Base-by-base conservation (phyloP, 2,888 invertebrate genomes). In the Sesamia inferens region DNA sequence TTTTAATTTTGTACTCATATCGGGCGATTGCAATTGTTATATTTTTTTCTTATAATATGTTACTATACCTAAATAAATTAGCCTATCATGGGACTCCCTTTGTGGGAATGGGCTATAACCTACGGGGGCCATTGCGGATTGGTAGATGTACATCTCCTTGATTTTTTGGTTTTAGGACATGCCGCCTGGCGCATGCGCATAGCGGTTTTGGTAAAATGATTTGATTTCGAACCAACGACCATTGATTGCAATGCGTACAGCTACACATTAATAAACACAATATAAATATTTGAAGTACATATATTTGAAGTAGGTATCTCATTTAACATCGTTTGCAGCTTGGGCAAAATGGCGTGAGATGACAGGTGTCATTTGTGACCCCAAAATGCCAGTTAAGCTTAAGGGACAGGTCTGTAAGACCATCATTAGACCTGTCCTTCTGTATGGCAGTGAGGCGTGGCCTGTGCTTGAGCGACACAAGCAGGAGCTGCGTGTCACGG, bases 1-100 rank as follows among this genome's bases (percentile, higher is more conserved):
- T 76, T 76, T 74, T 65, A 59, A 48, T 59, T 42, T 64, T 22
- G 19, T 47, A n/a, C 57, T 57, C 16, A 39, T n/a, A n/a, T 8
- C n/a, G 62, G 42, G n/a, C 14, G 14, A 61, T 61, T 61, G n/a
- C 39, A 58, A 5, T 58, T 58, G 5, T 19, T 10, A 58, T 11
- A 31, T 24, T 24, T 8, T 54, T 11, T 11, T n/a, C 11, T 54
- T 55, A 22, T 55, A 31, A 24, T 8, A 24, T 31, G 58, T 58
- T 31, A 0, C 16, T 10, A 16, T 10, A 16, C 16, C 8, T 51
- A 19, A 4, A 10, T n/a, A 51, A 31, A n/a, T 51, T 4, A n/a
- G 51, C n/a, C 51, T 51, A 10, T 51, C 10, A 54, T 54, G 10
- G 51, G 51, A 10, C 10, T 51, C n/a, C 19, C 51, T 11, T 54